A percentile compares a stretch with the other conserved stretches of the same genome.
phyloP scores from a whole-genome alignment of 2,888 invertebrate genomes.

The Brenthis hecate region DNA sequence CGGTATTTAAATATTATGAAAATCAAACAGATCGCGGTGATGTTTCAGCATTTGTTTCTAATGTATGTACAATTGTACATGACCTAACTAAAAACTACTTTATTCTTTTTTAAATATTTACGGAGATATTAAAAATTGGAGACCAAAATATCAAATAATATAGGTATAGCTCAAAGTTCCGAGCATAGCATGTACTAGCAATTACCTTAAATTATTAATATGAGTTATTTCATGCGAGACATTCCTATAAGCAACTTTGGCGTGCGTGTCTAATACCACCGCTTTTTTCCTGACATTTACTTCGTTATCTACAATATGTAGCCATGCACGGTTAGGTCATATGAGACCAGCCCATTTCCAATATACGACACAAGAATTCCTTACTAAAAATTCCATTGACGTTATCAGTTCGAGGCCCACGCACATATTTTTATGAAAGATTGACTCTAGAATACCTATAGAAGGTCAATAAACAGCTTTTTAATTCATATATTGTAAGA shows the following conservation, averaged over 20 bases:
- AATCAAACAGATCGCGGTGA: no score
- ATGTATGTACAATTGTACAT: no score
- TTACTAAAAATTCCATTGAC: conserved; percentile 27
- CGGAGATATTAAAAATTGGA: no score
- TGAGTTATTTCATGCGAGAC: not conserved
- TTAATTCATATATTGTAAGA: not conserved
- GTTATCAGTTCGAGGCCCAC: conserved; percentile 22
- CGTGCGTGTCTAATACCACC: conserved; percentile 52
- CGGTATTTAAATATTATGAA: no score
- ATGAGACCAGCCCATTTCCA: conserved; percentile 23
- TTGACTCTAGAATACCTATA: conserved; percentile 5
- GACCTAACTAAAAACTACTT: no score
- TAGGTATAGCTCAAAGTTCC: no score
- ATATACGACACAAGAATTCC: conserved; percentile 24
- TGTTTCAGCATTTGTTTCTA: no score
- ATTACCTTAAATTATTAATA: conserved; percentile 8
- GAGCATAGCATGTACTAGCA: not conserved
- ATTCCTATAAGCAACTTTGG: conserved; percentile 26
- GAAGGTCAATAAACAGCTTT: conserved; percentile 5
- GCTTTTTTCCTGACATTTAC: conserved; percentile 45
- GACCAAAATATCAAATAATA: no score
- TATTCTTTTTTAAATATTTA: no score
- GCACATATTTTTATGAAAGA: conserved; percentile 19
- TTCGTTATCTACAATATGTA: conserved; percentile 25
- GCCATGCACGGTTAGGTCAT: conserved; percentile 12